Conservation (phyloP, 2,888 invertebrate species). For the Erebia aethiops region DNA sequence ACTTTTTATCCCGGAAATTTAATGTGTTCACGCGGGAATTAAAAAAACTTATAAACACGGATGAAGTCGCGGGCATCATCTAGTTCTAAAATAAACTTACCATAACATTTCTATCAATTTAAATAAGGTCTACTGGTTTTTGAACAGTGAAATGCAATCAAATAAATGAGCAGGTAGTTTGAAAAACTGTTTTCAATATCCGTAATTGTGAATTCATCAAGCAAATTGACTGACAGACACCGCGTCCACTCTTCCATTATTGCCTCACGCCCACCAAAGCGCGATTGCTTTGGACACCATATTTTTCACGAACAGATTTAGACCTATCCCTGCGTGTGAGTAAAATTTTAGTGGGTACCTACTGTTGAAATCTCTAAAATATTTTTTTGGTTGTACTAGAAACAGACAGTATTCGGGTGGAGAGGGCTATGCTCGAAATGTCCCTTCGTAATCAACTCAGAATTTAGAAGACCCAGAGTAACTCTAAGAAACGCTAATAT, state of each 20-base stretch:
- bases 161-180: conserved; percentile 21
- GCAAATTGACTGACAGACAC: conserved; percentile 76
- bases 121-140: not conserved
- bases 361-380: conserved; percentile 19
- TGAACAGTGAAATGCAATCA: not conserved
- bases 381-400: too few relatives aligned
- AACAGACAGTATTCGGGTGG: too few relatives aligned
- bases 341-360: conserved; percentile 25
- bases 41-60: too few relatives aligned
- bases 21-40: too few relatives aligned
- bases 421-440: too few relatives aligned
- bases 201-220: conserved; percentile 79
- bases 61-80: too few relatives aligned
- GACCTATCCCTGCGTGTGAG: conserved; percentile 3
- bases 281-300: conserved; percentile 21
- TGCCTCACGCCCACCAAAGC: conserved; percentile 33
- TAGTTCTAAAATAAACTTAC: too few relatives aligned
- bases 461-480: too few relatives aligned
- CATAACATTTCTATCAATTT: not conserved
- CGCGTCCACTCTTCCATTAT: conserved; percentile 53
- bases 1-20: too few relatives aligned
- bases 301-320: not conserved
- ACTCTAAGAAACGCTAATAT: too few relatives aligned
- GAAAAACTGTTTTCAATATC: conserved; percentile 65
- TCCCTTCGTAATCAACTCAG: too few relatives aligned